Evolutionary conservation across 2,888 invertebrate species (phyloP).

Genomic region (Ochropacha duplaris): DNA sequence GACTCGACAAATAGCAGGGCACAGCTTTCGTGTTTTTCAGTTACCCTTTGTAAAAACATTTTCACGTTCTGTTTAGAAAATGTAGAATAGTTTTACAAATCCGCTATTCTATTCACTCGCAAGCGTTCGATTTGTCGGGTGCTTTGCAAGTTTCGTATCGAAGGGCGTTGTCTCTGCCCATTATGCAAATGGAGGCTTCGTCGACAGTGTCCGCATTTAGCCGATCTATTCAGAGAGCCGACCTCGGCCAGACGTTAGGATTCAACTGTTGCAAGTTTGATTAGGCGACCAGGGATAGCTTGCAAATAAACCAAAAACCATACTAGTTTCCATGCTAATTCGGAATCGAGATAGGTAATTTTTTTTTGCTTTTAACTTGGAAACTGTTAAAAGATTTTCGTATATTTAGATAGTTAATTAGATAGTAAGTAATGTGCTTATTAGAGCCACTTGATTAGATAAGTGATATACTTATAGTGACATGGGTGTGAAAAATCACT

Average conservation of each 20-base stretch:
- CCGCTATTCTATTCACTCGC: conserved; percentile 35
- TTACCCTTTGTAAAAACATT: conserved; percentile 35
- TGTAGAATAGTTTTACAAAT: conserved; percentile 54
- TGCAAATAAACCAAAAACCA: conserved; percentile 38
- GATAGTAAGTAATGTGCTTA: no score
- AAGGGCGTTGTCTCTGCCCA: conserved; percentile 60
- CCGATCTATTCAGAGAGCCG: conserved; percentile 62
- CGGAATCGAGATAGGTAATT: conserved; percentile 22
- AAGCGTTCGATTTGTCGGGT: conserved; percentile 49
- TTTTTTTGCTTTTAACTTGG: not conserved
- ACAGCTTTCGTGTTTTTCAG: conserved; percentile 48
- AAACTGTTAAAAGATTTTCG: conserved; percentile 12
- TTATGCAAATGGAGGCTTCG: conserved; percentile 72
- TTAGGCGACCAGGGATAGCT: conserved; percentile 28
- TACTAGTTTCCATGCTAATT: conserved; percentile 33
- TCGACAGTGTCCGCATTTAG: conserved; percentile 61
- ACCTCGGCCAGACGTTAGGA: conserved; percentile 36
- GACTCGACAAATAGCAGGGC: conserved; percentile 50
- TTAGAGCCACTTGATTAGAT: no score
- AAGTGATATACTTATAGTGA: no score
- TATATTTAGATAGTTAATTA: no score
- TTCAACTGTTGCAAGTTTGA: conserved; percentile 48
- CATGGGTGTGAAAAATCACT: no score
- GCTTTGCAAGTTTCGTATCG: conserved; percentile 49
- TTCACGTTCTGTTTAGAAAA: conserved; percentile 45